Base-by-base conservation (phyloP, 2,888 invertebrate genomes). In the Xanthorhoe spadicearia region DNA sequence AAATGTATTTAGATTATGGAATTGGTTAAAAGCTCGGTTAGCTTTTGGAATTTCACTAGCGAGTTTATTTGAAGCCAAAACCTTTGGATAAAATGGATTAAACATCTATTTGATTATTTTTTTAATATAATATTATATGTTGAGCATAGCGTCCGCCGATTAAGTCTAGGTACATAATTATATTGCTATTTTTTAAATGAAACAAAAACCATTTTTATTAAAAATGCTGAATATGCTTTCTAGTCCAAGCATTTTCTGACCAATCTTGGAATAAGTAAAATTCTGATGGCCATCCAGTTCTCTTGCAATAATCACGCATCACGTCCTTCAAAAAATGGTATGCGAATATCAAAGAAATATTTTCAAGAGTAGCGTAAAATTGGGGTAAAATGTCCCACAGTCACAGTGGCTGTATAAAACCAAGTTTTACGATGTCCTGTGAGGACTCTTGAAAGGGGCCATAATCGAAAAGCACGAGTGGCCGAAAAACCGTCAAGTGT, bases 361-460 rank as follows among this genome's bases (percentile, higher is more conserved):
- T 51, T 60, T 18, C 63, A 18, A 46, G n/a, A 75, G 69, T 63
- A 64, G 70, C 73, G 70, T 65, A 72, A 77, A 76, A 64, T 72
- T 76, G 77, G 76, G 77, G 77, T 77, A 77, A 77, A 80, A 78
- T 77, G 64, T 61, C 72, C 57, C 57, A 58, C 73, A 75, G 75
- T 73, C 75, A 74, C 62, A 63, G n/a, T 13, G 35, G 52, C 52
- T 72, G 70, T 74, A 82, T 82, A 81, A 83, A 85, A 79, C 80
- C 79, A 78, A 80, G 77, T 81, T 82, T 83, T 83, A 83, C 79
- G 83, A 81, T 69, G 73, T 73, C 64, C 61, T 58, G 38, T 56
- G 61, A 64, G 62, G 52, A 64, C 73, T 77, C 75, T 71, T 72
- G 73, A 78, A 23, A 23, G 73, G 76, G 75, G 75, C 78, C 74